Conservation (phyloP, 2,797 vertebrate genomes). For the Lagocephalus sceleratus region DNA sequence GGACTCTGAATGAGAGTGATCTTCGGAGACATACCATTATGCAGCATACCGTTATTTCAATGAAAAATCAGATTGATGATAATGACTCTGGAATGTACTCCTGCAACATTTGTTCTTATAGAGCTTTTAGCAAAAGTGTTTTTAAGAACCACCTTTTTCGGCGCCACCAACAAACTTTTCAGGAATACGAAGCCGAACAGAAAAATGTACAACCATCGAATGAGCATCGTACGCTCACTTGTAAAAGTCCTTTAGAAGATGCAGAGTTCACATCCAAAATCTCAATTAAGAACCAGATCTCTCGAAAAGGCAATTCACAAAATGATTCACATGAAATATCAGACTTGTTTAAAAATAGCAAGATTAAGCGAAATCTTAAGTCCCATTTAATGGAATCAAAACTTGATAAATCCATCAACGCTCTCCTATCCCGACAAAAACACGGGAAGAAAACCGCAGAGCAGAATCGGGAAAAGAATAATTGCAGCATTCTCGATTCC, state of each 20-base stretch:
- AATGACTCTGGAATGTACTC: slow-evolving; percentile 71
- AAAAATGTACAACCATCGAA: slow-evolving; percentile 39
- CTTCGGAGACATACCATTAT: slow-evolving; percentile 87
- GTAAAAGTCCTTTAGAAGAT: slow-evolving; percentile 55
- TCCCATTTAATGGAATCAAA: slow-evolving; percentile 81
- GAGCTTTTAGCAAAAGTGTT: slow-evolving; percentile 83
- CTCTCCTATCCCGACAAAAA: slow-evolving; percentile 80
- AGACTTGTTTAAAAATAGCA: slow-evolving; percentile 85
- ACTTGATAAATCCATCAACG: slow-evolving; percentile 85
- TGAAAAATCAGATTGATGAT: slow-evolving; percentile 72
- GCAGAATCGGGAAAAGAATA: slow-evolving; percentile 76
- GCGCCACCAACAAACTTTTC: slow-evolving; percentile 77
- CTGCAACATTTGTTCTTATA: slow-evolving; percentile 88
- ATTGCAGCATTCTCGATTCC: slow-evolving; percentile 69
- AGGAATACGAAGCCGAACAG: slow-evolving; percentile 51
- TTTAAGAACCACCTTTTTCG: slow-evolving; percentile 88
- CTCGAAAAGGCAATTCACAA: slow-evolving; percentile 53
- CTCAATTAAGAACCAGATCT: slow-evolving; percentile 60
- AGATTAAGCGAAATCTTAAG: slow-evolving; percentile 82
- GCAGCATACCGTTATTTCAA: slow-evolving; percentile 80
- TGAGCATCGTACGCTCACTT: slow-evolving; percentile 38
- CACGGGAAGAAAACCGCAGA: slow-evolving; percentile 78
- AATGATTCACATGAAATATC: slow-evolving; percentile 80
- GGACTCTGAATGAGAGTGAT: slow-evolving; percentile 85
- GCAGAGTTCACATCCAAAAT: slow-evolving; percentile 66